Base-by-base conservation (phyloP, 2,113 vertebrate genomes). In the Mustela nigripes region DNA sequence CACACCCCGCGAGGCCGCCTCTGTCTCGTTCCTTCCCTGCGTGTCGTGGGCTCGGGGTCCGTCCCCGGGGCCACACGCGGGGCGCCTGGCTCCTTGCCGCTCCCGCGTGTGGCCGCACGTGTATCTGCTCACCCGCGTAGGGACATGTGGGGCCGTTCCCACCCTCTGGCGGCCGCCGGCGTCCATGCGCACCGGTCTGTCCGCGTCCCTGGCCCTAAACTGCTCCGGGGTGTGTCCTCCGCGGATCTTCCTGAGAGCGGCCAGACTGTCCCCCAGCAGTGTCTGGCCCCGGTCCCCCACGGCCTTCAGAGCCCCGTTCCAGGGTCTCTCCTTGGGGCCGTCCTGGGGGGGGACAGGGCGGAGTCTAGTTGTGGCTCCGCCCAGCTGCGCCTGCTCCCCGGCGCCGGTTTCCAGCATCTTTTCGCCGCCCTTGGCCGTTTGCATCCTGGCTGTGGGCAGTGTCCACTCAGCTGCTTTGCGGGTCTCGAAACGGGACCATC, bases 81-180 rank as follows among this genome's bases (percentile, higher is more conserved):
- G 39, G 50, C 50, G 39, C 73, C 73, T 76, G 11, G 5, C 71
- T 14, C 36, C 11, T 24, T 36, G 36, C 36, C 26, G 11, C 62
- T 62, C 60, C 60, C 24, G 24, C 24, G 60, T 50, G 60, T 24
- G 60, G 10, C 60, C 10, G 4, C 24, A 2, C 5, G 28, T 33
- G 63, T 7, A 3, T 33, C 63, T 16, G 63, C 5, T 67, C 65
- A 67, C 33, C 18, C 9, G 65, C 3, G 7, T 8, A 0, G 0
- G 33, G 6, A 69, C 65, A 1, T 69, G 4, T 5, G 62, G 62
- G 62, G 26, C 26, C 12, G 11, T 63, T 28, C 11, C 62, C 62
- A 5, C 62, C 26, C 9, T 31, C 62, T 1, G 62, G 28, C 12
- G 28, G 63, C 63, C 11, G 28, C 63, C 28, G 2, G 2, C 63